Conservation (phyloP, 2,113 vertebrate species). For the Nothobranchius furzeri region DNA sequence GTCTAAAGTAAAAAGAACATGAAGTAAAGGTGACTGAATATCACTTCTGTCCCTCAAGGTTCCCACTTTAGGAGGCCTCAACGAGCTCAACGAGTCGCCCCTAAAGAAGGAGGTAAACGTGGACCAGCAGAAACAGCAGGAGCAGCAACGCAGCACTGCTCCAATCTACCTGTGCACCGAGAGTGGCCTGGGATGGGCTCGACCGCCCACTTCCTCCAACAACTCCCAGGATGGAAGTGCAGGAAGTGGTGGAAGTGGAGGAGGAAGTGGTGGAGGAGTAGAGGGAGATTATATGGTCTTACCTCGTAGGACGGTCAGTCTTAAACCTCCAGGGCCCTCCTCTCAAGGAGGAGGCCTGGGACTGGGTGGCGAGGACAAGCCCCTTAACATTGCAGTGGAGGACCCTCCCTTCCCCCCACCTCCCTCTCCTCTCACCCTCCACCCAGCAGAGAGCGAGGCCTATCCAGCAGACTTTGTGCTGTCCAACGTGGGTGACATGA, state of each 20-base stretch:
- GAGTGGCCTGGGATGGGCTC: slow-evolving; percentile 88
- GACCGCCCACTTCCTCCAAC: slow-evolving; percentile 73
- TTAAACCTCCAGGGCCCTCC: slow-evolving; percentile 83
- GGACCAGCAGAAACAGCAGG: slow-evolving; percentile 81
- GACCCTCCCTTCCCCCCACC: slow-evolving; percentile 87
- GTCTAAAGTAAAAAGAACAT: neutral
- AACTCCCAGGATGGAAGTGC: slow-evolving; percentile 72
- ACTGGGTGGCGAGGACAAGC: slow-evolving; percentile 84
- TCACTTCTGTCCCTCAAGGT: slow-evolving; percentile 71
- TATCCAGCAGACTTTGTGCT: slow-evolving; percentile 88
- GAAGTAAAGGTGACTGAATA: neutral
- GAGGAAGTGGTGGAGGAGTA: slow-evolving; percentile 66
- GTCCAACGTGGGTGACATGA: slow-evolving; percentile 82
- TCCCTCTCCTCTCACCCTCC: slow-evolving; percentile 81
- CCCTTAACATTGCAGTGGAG: slow-evolving; percentile 83
- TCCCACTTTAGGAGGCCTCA: slow-evolving; percentile 85
- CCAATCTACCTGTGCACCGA: slow-evolving; percentile 95
- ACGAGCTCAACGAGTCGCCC: slow-evolving; percentile 84
- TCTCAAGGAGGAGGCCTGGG: slow-evolving; percentile 69
- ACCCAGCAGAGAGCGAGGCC: slow-evolving; percentile 82
- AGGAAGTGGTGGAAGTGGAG: slow-evolving; percentile 64
- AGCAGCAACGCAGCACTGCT: slow-evolving; percentile 64
- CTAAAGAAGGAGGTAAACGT: slow-evolving; percentile 86
- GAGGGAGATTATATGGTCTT: slow-evolving; percentile 98
- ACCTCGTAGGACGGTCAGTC: slow-evolving; percentile 90